These are phyloP conservation scores for Gymnogyps californianus DNA, from an alignment of 2,113 vertebrate species.

Conservation along the genomic window DNA sequence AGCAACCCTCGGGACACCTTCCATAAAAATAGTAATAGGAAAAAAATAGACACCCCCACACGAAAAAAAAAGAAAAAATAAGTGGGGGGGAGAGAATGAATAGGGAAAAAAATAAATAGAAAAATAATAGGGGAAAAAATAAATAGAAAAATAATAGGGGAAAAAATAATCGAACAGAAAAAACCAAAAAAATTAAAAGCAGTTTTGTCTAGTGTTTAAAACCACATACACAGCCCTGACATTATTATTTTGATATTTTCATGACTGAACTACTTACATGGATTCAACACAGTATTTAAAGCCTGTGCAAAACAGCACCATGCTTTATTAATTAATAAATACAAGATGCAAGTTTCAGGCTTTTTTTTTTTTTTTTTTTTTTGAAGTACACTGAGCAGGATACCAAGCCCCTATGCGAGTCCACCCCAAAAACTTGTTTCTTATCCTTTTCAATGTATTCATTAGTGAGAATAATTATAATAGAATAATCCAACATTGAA, in stretches of 20 bases:
- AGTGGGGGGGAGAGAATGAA: not conserved
- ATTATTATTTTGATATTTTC: not conserved
- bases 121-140: not conserved
- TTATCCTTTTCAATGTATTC: not conserved
- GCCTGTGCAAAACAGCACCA: not conserved
- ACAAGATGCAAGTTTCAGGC: not conserved
- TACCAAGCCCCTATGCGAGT: fast-evolving
- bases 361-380: not conserved
- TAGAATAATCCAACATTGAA: not conserved
- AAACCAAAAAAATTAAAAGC: not conserved
- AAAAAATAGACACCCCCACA: too few species aligned
- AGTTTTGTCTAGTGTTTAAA: not conserved
- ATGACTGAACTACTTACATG: not conserved
- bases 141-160: not conserved
- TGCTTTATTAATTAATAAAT: not conserved
- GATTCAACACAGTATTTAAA: not conserved
- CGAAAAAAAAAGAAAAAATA: not conserved
- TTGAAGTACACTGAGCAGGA: not conserved
- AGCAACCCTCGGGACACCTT: not conserved
- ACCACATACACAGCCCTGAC: fast-evolving
- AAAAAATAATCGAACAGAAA: too few species aligned
- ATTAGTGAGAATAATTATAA: not conserved
- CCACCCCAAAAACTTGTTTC: not conserved
- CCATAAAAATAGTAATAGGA: not conserved
- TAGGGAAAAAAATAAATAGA: not conserved